These are phyloP conservation scores for Columba guinea DNA, from an alignment of 2,797 vertebrate genomes.

Conservation along the genomic window DNA sequence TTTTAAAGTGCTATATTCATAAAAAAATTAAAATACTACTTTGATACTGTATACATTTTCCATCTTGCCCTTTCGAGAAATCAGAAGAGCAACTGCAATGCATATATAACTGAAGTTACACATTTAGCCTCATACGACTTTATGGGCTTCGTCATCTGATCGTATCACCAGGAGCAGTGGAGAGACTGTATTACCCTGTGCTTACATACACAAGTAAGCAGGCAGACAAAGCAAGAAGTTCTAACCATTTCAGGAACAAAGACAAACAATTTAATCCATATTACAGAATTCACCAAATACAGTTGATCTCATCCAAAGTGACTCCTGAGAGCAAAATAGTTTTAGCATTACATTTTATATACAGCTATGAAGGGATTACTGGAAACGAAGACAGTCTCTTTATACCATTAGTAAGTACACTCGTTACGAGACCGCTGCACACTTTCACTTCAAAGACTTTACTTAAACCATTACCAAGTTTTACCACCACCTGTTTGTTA, in stretches of 20 bases:
- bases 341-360: slow-evolving; percentile 76
- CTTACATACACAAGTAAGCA: slow-evolving; percentile 65
- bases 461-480: slow-evolving; percentile 22
- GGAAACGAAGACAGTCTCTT: slow-evolving; percentile 65
- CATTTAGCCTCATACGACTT: neutral
- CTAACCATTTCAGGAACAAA: slow-evolving; percentile 72
- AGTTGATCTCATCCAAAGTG: slow-evolving; percentile 72
- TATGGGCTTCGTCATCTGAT: neutral
- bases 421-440: neutral
- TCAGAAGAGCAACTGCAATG: neutral
- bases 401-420: slow-evolving; percentile 35
- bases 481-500: neutral
- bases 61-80: slow-evolving; percentile 28
- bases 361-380: slow-evolving; percentile 73
- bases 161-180: neutral
- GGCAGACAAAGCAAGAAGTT: slow-evolving; percentile 69
- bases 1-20: slow-evolving; percentile 47
- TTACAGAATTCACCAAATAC: slow-evolving; percentile 73
- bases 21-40: neutral
- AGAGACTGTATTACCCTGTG: slow-evolving; percentile 1
- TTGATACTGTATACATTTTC: slow-evolving; percentile 12
- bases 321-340: slow-evolving; percentile 76
- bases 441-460: slow-evolving; percentile 5
- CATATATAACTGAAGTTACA: neutral
- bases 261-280: slow-evolving; percentile 76